These are phyloP conservation scores for Leptobrachium leishanense DNA, from an alignment of 2,113 vertebrate genomes.

Conservation along the genomic window DNA sequence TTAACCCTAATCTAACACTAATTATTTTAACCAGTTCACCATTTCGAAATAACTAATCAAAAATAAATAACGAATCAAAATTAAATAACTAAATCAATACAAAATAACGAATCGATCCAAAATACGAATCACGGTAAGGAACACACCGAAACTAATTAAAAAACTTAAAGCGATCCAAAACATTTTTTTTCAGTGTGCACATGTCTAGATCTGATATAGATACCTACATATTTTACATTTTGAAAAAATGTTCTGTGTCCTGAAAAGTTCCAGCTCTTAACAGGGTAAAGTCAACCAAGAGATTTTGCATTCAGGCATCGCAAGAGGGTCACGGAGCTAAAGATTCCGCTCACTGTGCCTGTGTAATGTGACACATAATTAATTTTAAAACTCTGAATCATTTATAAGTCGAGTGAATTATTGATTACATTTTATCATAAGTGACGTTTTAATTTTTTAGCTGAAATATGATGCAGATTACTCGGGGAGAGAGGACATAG, in stretches of 20 bases:
- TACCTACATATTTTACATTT: neutral
- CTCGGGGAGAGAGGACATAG: neutral
- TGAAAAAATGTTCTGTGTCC: neutral
- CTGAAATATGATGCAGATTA: slow-evolving; percentile 1
- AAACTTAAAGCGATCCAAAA: no score
- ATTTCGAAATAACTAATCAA: no score
- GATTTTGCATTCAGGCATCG: neutral
- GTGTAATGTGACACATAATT: slow-evolving; percentile 19
- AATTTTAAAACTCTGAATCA: slow-evolving; percentile 16
- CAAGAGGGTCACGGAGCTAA: neutral
- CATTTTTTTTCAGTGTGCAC: no score
- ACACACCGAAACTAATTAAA: no score
- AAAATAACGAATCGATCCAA: no score
- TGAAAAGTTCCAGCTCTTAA: neutral
- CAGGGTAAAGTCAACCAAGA: neutral
- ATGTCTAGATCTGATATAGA: no score
- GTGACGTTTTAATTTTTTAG: neutral
- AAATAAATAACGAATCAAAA: no score
- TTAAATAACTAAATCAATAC: no score
- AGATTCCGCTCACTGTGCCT: neutral
- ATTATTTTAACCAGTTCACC: no score
- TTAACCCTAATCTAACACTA: no score
- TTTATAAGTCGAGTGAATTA: slow-evolving; percentile 10
- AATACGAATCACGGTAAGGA: no score
- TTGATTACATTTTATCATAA: neutral